A percentile compares a stretch with the other conserved stretches of the same genome.
Evolutionary conservation across 2,888 invertebrate species (phyloP).

Genomic region (Suillia variegata): DNA sequence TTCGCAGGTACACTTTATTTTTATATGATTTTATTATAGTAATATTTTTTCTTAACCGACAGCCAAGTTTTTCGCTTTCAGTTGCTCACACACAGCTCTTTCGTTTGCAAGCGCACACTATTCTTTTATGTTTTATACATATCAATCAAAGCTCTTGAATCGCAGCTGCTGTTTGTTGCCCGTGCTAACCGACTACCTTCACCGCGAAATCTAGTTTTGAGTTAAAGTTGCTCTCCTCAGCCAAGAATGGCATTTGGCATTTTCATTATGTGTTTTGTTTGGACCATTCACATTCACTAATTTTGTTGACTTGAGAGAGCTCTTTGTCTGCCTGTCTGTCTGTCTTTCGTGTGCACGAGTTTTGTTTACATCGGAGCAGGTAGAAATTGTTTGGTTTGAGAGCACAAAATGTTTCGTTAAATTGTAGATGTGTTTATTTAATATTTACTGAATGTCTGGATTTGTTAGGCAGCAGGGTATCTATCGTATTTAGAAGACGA

Average conservation of each 20-base stretch:
- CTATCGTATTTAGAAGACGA: too few species aligned
- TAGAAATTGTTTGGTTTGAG: too few species aligned
- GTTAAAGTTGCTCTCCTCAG: not conserved
- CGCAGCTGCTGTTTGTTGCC: too few species aligned
- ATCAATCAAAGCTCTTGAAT: not conserved
- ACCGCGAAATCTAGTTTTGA: not conserved
- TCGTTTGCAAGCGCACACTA: not conserved
- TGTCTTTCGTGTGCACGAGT: too few species aligned
- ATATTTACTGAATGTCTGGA: too few species aligned
- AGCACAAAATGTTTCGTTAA: too few species aligned
- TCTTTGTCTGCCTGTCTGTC: too few species aligned
- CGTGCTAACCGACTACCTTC: not conserved
- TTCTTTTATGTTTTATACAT: not conserved
- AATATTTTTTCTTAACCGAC: not conserved
- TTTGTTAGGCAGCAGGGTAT: too few species aligned
- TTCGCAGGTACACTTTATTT: not conserved
- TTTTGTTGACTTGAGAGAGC: conserved; percentile 21
- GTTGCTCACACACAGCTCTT: not conserved
- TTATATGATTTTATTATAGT: too few species aligned
- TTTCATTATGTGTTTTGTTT: too few species aligned
- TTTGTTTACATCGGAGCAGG: conserved; percentile 12
- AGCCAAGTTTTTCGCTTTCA: not conserved
- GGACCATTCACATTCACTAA: not conserved
- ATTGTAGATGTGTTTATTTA: too few species aligned
- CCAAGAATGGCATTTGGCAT: conserved; percentile 1